Base-by-base conservation (phyloP, 2,888 invertebrate species). In the Leucozona laternaria region DNA sequence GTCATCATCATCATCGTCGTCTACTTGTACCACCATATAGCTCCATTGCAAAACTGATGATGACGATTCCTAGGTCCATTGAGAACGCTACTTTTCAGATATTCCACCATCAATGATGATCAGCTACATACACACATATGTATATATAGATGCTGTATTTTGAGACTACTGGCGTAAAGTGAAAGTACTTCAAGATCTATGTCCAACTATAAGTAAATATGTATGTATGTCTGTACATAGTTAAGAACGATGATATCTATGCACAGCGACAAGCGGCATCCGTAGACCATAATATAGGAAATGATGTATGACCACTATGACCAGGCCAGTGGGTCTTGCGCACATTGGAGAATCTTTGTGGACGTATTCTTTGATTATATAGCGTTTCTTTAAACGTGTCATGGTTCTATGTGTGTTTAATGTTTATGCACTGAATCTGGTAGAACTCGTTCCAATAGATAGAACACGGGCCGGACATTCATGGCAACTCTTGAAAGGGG, bases 241-340 rank as follows among this genome's bases (percentile, higher is more conserved):
- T 22, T 15, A 45, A 43, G 31, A 57, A 53, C 28, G 20, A 62
- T 83, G 62, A 43, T 60, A 48, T 50, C 25, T 15, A 17, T 17
- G 60, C 66, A 15, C 25, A 62, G 53, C 31, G 66, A n/a, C 66
- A 72, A 62, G 53, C 31, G 66, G 22, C 66, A 72, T 64, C 37
- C 7, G 57, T 11, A 28, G 70, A 13, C 45, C 45, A 37, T 43
- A 43, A 66, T 48, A 85, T 68, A 80, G 85, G 80, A 80, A 85
- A 80, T 80, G 85, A 80, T 80, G 80, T 77, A 77, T 77, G 85
- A 85, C 80, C 80, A 80, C 77, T 77, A 80, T 80, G 85, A 85
- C 80, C 80, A 80, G 85, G 85, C 85, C 85, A 85, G 80, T 85
- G 68, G 85, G 85, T 85, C 80, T 80, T 77, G 60, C 43, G 60